Conservation (phyloP, 2,888 invertebrate species). For the Eupithecia pulchellata region DNA sequence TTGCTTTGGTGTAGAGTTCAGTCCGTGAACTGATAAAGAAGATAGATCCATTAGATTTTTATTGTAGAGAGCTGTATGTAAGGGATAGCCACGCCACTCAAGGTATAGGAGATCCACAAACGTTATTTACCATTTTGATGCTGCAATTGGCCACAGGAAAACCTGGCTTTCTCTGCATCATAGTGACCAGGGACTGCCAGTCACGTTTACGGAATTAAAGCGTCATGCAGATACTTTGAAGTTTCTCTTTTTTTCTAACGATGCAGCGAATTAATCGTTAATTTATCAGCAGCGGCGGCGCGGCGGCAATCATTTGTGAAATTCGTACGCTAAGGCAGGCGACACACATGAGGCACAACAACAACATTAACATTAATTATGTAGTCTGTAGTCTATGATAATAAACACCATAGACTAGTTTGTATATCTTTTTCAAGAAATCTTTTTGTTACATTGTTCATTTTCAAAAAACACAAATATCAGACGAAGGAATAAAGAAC, state of each 20-base stretch:
- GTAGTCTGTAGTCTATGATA: no score
- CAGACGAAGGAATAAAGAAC: no score
- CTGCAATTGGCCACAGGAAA: slow-evolving; percentile 75
- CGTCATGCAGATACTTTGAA: slow-evolving; percentile 25
- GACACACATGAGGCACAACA: no score
- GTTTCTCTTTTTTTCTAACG: not conserved
- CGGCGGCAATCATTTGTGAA: not conserved
- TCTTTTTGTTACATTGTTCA: no score
- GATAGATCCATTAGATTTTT: not conserved
- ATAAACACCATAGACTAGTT: no score
- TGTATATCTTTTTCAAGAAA: no score
- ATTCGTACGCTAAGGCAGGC: no score
- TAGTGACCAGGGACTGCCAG: slow-evolving; percentile 44
- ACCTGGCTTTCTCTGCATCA: slow-evolving; percentile 78
- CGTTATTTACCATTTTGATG: slow-evolving; percentile 75
- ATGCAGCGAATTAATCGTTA: slow-evolving; percentile 10
- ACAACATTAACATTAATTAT: no score
- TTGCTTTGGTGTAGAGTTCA: not conserved
- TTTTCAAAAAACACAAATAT: no score
- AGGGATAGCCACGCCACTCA: not conserved
- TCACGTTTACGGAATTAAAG: slow-evolving; percentile 31
- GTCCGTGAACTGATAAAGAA: not conserved
- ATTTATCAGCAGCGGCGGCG: not conserved
- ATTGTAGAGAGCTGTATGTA: not conserved
- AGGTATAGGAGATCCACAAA: not conserved